These are phyloP conservation scores for Lycaon pictus DNA, from an alignment of 2,113 vertebrate genomes.

Conservation along the genomic window DNA sequence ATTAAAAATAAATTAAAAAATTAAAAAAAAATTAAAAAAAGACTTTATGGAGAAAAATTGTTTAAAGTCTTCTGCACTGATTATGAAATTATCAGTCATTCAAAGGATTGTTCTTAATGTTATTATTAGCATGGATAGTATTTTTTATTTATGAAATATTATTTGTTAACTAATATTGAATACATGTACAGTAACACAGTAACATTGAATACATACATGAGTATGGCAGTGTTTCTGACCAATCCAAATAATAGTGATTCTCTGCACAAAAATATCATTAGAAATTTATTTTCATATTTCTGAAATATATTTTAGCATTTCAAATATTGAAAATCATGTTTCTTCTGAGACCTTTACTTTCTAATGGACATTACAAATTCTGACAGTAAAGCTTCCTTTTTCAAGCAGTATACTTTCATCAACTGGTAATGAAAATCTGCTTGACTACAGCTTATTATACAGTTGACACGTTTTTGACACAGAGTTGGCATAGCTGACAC, in stretches of 20 bases:
- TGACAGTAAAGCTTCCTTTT: slow-evolving; percentile 34
- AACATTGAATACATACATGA: neutral
- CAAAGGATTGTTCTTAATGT: neutral
- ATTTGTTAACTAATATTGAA: no score
- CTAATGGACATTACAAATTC: neutral
- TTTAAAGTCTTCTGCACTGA: neutral
- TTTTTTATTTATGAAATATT: neutral
- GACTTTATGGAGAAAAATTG: neutral
- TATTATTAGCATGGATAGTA: neutral
- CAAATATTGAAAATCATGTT: neutral
- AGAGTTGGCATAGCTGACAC: neutral
- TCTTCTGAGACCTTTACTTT: neutral
- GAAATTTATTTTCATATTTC: neutral
- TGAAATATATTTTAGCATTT: neutral
- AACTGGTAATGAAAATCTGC: neutral
- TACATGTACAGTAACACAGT: no score
- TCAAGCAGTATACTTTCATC: slow-evolving; percentile 21
- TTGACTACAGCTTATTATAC: neutral
- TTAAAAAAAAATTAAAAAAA: no score
- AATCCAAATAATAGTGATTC: neutral
- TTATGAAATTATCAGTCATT: neutral
- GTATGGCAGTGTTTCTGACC: neutral
- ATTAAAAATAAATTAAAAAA: no score
- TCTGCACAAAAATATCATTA: neutral
- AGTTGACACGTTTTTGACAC: neutral